Evolutionary conservation across 2,113 vertebrate species (phyloP), one percentile per base, ranked within the genome.

Genomic region (Halichoerus grypus): DNA sequence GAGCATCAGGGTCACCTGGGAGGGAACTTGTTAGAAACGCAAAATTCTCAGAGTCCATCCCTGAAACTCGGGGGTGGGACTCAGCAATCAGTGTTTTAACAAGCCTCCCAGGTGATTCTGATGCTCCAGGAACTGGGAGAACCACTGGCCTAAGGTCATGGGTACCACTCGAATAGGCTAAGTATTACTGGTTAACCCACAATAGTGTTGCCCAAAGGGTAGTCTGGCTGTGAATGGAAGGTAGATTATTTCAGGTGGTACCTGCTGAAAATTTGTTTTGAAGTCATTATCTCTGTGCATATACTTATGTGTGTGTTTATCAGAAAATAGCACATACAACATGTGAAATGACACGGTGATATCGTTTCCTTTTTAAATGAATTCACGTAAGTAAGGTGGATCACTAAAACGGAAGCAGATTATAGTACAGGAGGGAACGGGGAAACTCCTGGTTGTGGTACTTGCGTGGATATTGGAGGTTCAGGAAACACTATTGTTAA

Each of bases 401-500:
- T 39, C 31, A 39, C 12, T 57, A 51, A 74, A 80, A 53, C 1
- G 0, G 33, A 7, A 26, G 80, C 2, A 85, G 85, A 61, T 42
- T 14, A 15, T 1, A 33, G 57, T 10, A 7, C 0, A 46, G 51
- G 79, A 49, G 21, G n/a, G 21, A 36, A 33, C 10, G 28, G 67
- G 77, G 39, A 61, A 9, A 26, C 9, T 24, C n/a, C 16, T 1
- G 31, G 21, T 0, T 15, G 51, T 5, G 63, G 26, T 4, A 3
- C 16, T 5, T 7, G 71, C 53, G 4, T 2, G 36, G 42, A 21
- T 24, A 1, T 1, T 7, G 11, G 36, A 36, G 14, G 33, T 42
- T 42, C 0, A 0, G 67, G 53, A 87, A 85, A 72, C 33, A 31
- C 31, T 55, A 12, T 8, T 7, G 31, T 33, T 65, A 36, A 33